phyloP scores from a whole-genome alignment of 2,113 vertebrate species.

The Tetrax tetrax region DNA sequence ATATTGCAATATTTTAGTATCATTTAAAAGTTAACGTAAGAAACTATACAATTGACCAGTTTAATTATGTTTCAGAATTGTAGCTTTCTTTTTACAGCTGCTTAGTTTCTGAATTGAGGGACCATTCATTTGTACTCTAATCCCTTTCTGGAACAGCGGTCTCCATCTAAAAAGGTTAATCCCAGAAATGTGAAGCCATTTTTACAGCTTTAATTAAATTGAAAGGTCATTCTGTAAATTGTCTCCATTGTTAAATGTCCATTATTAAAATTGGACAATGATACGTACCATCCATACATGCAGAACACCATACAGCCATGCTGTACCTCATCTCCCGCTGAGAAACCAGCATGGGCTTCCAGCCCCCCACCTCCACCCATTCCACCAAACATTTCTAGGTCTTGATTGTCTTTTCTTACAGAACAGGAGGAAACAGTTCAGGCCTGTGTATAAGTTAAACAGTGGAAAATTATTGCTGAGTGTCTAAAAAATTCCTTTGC shows the following conservation, averaged over 20 bases:
- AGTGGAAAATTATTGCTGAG: background rate
- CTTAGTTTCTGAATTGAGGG: slow-evolving; percentile 39
- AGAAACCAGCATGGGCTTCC: background rate
- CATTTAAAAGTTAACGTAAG: slow-evolving; percentile 32
- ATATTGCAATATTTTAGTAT: slow-evolving; percentile 24
- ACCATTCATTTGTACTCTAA: slow-evolving; percentile 19
- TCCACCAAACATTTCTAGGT: background rate
- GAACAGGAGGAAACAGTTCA: background rate
- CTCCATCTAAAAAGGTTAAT: slow-evolving; percentile 56
- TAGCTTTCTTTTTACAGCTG: slow-evolving; percentile 13
- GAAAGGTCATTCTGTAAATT: slow-evolving; percentile 45
- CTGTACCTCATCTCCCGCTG: background rate
- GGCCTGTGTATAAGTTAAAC: background rate
- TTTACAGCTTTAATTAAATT: slow-evolving; percentile 54
- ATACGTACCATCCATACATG: background rate
- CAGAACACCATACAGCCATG: background rate
- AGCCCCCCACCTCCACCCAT: background rate
- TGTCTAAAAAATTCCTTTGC: background rate
- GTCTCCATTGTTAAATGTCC: slow-evolving; percentile 34
- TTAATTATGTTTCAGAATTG: slow-evolving; percentile 19
- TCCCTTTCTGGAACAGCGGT: slow-evolving; percentile 29
- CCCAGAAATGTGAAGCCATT: slow-evolving; percentile 54
- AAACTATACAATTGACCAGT: slow-evolving; percentile 21
- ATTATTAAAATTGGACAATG: slow-evolving; percentile 8
- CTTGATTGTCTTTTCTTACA: background rate